Percentiles rank a stretch among this genome's conserved stretches.
phyloP scores from a whole-genome alignment of 2,113 vertebrate genomes.

The Mixornis gularis region DNA sequence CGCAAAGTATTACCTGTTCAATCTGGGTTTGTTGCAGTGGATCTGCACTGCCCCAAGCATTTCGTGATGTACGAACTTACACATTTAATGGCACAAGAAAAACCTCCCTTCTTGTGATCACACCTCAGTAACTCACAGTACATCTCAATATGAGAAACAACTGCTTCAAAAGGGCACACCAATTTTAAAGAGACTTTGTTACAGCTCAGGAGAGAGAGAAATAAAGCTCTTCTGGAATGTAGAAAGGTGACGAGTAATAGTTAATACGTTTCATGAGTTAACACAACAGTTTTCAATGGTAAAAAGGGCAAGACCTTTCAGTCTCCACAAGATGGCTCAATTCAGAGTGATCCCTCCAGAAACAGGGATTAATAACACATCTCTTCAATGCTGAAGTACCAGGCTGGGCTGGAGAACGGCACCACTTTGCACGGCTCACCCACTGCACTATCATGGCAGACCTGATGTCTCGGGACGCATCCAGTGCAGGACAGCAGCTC shows the following conservation, averaged over 20 bases:
- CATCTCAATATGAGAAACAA: conserved; percentile 83
- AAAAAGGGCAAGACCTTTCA: conserved; percentile 69
- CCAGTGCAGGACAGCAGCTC: conserved; percentile 57
- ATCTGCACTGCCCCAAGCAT: conserved; percentile 39
- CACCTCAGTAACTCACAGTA: conserved; percentile 63
- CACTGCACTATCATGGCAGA: conserved; percentile 63
- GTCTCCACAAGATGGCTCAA: conserved; percentile 73
- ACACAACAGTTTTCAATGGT: conserved; percentile 68
- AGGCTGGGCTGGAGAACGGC: conserved; percentile 38
- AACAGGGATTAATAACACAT: conserved; percentile 45
- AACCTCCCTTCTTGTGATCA: conserved; percentile 68
- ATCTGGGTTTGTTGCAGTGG: conserved; percentile 17
- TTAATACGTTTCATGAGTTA: conserved; percentile 62
- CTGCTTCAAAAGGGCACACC: conserved; percentile 66
- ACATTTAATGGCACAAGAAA: conserved; percentile 69
- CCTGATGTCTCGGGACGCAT: conserved; percentile 48
- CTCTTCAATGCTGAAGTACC: conserved; percentile 50
- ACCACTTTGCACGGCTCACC: background rate
- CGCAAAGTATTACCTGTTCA: background rate
- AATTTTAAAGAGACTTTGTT: conserved; percentile 64
- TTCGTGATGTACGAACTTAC: conserved; percentile 25
- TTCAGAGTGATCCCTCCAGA: conserved; percentile 69
- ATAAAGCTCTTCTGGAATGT: conserved; percentile 77
- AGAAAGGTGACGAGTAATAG: conserved; percentile 66
- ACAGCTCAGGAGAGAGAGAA: conserved; percentile 67